phyloP scores from a whole-genome alignment of 2,888 invertebrate genomes.

The Tetragnatha montana region DNA sequence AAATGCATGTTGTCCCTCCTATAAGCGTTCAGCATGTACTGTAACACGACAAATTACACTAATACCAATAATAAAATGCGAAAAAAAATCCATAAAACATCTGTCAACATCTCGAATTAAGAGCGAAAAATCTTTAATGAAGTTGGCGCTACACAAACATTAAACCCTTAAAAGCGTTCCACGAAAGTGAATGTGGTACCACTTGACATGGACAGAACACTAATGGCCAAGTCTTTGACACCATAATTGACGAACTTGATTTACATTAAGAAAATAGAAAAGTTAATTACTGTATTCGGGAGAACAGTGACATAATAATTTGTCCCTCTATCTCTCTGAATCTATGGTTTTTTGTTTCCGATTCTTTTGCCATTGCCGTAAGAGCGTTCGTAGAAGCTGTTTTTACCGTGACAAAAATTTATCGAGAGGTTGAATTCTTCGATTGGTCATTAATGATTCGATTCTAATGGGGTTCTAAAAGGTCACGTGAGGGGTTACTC shows the following conservation, averaged over 20 bases:
- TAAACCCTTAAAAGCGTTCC: neutral
- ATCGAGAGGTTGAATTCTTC: neutral
- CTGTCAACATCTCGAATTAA: neutral
- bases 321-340: neutral
- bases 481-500: neutral
- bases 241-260: constrained; percentile 17
- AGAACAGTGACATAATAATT: constrained; percentile 22
- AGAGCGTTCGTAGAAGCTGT: neutral
- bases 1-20: neutral
- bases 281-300: constrained; percentile 11
- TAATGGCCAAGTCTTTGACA: constrained; percentile 2
- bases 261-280: constrained; percentile 16
- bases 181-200: neutral
- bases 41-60: neutral
- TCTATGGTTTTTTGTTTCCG: neutral
- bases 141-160: neutral
- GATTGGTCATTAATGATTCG: neutral
- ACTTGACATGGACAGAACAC: neutral
- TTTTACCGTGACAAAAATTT: neutral
- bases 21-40: neutral
- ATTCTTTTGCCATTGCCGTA: neutral
- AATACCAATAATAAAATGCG: neutral
- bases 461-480: neutral
- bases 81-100: neutral
- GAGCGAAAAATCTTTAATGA: neutral